Evolutionary conservation across 2,888 invertebrate species (phyloP), one percentile per base, ranked within the genome.

Genomic region (Mamestra brassicae): DNA sequence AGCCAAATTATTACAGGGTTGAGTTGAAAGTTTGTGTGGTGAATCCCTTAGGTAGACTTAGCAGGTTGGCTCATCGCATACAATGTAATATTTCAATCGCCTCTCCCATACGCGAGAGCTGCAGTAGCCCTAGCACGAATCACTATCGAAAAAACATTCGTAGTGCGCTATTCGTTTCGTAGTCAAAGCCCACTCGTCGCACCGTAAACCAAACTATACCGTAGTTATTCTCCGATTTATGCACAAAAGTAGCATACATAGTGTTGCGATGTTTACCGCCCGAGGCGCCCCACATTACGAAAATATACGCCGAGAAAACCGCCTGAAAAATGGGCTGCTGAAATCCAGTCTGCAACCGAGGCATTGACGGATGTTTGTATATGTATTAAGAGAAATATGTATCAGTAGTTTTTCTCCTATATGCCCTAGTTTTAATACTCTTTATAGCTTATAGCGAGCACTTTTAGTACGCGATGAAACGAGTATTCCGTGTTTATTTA

Each of bases 311-410:
- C 85, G 88, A 85, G 89, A 90, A 89, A 92, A 91, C 88, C 89
- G 89, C 79, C 89, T 92, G 92, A 94, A 94, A 94, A 95, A 94
- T 93, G 90, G 88, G 89, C 93, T 94, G 95, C 86, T 92, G 94
- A 94, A 94, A 93, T 85, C 85, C 89, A 81, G 90, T 89, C 88
- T 89, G 90, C 95, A 93, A 86, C 84, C 90, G 80, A 83, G 80
- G 76, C 84, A 79, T 83, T 88, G 90, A 89, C 90, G 89, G 90
- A 90, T 93, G 93, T 93, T 94, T 94, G 90, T 91, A 83, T 91
- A 89, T 89, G 89, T 89, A 90, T 91, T 89, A 88, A 90, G 85
- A 90, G 89, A 91, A 90, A 89, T 88, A 90, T 92, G 87, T 90
- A 87, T 83, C 78, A 78, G 81, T 83, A 83, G 65, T 84, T 81